These are phyloP conservation scores for Drosophila repletoides DNA, from an alignment of 1,140 invertebrate genomes.

Conservation along the genomic window DNA sequence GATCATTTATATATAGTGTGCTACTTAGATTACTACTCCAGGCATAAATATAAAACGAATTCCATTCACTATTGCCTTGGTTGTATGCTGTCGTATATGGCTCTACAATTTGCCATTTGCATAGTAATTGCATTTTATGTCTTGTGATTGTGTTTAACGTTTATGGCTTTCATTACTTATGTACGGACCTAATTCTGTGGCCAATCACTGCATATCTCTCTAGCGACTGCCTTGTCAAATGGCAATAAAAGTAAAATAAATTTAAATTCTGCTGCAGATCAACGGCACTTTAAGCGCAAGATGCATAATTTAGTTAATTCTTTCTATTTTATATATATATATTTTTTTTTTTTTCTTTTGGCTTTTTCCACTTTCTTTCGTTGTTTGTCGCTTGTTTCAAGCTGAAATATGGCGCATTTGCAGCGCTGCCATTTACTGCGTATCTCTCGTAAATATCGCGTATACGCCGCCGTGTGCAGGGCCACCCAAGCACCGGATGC, in stretches of 20 bases:
- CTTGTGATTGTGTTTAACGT: slow-evolving; percentile 6
- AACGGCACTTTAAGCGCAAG: slow-evolving; percentile 39
- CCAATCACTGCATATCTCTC: slow-evolving; percentile 16
- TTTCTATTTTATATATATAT: background rate
- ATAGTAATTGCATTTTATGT: slow-evolving; percentile 38
- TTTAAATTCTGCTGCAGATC: slow-evolving; percentile 39
- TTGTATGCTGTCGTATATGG: no score
- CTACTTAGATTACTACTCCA: no score
- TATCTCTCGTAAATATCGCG: slow-evolving; percentile 69
- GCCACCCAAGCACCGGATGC: slow-evolving; percentile 20
- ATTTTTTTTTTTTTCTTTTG: slow-evolving; percentile 9
- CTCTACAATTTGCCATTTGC: slow-evolving; percentile 19
- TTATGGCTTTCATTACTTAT: slow-evolving; percentile 12
- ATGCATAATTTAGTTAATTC: slow-evolving; percentile 65
- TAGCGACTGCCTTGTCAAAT: slow-evolving; percentile 28
- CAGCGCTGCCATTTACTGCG: slow-evolving; percentile 38
- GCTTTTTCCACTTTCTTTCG: slow-evolving; percentile 1
- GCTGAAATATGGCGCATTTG: slow-evolving; percentile 64
- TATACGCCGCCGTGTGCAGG: slow-evolving; percentile 30
- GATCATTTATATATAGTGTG: no score
- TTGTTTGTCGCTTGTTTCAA: slow-evolving; percentile 35
- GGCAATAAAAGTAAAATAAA: slow-evolving; percentile 50
- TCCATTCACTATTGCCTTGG: no score
- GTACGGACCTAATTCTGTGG: slow-evolving; percentile 1
- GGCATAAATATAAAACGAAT: no score